These are phyloP conservation scores for Gambusia holbrooki DNA, from an alignment of 2,113 vertebrate genomes.

Conservation along the genomic window DNA sequence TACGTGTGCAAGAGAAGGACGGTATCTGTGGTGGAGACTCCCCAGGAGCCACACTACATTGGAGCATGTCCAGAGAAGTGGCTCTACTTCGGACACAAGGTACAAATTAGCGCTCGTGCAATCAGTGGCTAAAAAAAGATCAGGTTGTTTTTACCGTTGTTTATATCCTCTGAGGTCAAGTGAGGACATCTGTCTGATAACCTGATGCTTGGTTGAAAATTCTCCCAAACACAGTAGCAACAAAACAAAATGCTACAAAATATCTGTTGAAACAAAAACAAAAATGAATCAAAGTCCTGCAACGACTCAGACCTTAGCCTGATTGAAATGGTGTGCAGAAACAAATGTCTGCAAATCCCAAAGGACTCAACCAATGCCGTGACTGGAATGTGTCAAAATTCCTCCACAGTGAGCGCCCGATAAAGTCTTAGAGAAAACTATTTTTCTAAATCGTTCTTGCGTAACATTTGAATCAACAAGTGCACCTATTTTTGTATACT, in stretches of 20 bases:
- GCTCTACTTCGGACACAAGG: constrained; percentile 92
- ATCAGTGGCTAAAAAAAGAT: no score
- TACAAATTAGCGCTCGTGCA: constrained; percentile 43
- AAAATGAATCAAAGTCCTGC: background rate
- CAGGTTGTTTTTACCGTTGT: background rate
- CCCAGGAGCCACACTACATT: constrained; percentile 79
- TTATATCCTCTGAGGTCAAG: background rate
- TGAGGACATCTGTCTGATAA: background rate
- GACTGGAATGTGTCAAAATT: background rate
- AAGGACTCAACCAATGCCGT: background rate
- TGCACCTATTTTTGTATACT: background rate
- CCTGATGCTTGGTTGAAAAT: background rate
- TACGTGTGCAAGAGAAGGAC: constrained; percentile 88
- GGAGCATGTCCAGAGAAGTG: constrained; percentile 90
- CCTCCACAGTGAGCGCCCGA: background rate
- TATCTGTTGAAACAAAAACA: background rate
- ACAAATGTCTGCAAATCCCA: background rate
- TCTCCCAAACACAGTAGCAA: background rate
- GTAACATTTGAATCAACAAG: background rate
- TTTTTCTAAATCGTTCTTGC: background rate
- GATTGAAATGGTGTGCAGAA: background rate
- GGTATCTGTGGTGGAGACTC: constrained; percentile 82
- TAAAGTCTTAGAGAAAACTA: background rate
- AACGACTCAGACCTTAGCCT: no score
- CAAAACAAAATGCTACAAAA: no score